Evolutionary conservation across 1,140 invertebrate species (phyloP).

Genomic region (Caenorhabditis brenneri): DNA sequence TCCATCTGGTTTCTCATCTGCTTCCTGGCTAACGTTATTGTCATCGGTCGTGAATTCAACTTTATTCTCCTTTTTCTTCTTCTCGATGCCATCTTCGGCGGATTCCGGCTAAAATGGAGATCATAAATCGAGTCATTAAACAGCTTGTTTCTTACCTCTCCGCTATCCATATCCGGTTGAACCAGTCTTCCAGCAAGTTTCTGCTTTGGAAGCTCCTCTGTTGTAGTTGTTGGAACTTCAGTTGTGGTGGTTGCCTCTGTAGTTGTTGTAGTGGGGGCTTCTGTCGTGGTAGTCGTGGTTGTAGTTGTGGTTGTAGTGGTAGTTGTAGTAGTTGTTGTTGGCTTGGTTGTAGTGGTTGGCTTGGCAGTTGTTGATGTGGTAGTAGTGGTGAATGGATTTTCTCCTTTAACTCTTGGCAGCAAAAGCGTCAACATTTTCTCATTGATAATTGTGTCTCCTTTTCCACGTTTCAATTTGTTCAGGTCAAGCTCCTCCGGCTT

Average conservation of each 20-base stretch:
- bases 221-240: slow-evolving; percentile 29
- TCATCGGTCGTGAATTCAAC: slow-evolving; percentile 8
- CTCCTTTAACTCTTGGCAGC: neutral
- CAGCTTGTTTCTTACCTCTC: neutral
- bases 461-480: slow-evolving; percentile 34
- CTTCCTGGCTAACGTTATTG: slow-evolving; percentile 22
- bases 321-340: neutral
- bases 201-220: slow-evolving; percentile 15
- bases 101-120: slow-evolving; percentile 27
- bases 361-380: neutral
- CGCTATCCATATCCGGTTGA: slow-evolving; percentile 34
- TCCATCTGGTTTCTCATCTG: neutral
- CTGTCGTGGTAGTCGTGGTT: neutral
- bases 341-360: neutral
- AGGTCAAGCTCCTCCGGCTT: neutral
- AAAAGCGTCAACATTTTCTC: slow-evolving; percentile 13
- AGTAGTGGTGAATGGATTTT: slow-evolving; percentile 14
- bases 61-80: slow-evolving; percentile 1
- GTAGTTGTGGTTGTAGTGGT: neutral
- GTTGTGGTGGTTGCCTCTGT: neutral
- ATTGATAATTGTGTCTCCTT: slow-evolving; percentile 8
- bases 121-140: slow-evolving; percentile 27
- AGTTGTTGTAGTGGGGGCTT: neutral
- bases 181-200: neutral
- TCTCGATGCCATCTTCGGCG: slow-evolving; percentile 10